phyloP scores from a whole-genome alignment of 1,140 invertebrate species.

The Scaptomyza montana region DNA sequence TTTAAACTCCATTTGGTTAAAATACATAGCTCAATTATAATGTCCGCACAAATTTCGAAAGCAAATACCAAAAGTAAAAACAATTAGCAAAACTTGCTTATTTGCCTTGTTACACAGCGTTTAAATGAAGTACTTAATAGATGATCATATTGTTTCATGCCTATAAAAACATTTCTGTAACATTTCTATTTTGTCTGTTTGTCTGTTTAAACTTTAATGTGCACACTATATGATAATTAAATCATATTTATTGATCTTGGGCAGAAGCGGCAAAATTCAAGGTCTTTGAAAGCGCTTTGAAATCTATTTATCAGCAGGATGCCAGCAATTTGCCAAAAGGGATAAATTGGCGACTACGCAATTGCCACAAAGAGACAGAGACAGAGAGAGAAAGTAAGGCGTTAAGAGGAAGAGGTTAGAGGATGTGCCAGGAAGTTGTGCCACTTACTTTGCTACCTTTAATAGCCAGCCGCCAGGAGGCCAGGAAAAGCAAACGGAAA shows the following conservation, averaged over 20 bases:
- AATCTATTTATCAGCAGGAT: constrained; percentile 70
- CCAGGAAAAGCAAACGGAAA: constrained; percentile 58
- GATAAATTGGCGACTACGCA: constrained; percentile 63
- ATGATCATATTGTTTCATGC: too few relatives aligned
- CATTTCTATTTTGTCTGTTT: background rate
- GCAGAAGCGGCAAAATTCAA: constrained; percentile 4
- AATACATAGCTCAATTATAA: background rate
- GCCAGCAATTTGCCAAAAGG: constrained; percentile 66
- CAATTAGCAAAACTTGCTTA: background rate
- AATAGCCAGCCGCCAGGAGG: constrained; percentile 23
- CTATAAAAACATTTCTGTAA: background rate
- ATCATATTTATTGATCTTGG: constrained; percentile 34
- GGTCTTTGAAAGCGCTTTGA: constrained; percentile 9
- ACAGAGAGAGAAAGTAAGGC: background rate
- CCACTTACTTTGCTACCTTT: constrained; percentile 61
- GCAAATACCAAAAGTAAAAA: background rate
- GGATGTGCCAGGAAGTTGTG: constrained; percentile 35
- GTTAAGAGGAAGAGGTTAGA: background rate
- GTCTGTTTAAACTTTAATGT: constrained; percentile 6
- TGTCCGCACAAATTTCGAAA: background rate
- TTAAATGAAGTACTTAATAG: too few relatives aligned
- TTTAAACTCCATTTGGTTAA: background rate
- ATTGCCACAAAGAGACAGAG: constrained; percentile 28
- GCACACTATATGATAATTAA: background rate
- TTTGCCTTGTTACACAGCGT: too few relatives aligned